These are phyloP conservation scores for Microtus ochrogaster DNA, from an alignment of 2,113 vertebrate genomes.

Conservation along the genomic window DNA sequence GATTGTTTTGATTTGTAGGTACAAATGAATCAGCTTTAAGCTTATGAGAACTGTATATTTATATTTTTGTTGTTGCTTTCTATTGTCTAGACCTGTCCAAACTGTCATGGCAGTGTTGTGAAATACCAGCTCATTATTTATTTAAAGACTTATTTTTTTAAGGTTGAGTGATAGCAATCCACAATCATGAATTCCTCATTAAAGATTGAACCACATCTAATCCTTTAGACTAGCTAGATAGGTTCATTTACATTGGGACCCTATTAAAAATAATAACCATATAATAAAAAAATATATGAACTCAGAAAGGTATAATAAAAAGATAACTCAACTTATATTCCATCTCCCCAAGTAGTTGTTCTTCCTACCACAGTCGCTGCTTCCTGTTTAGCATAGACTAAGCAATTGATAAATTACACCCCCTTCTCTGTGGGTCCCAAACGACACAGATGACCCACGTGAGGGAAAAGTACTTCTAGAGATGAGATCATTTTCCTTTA, in stretches of 20 bases:
- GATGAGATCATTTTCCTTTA: conserved; percentile 22
- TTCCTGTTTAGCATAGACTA: not conserved
- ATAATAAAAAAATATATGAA: conserved; percentile 1
- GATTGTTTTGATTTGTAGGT: not conserved
- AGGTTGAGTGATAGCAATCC: not conserved
- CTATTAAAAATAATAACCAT: conserved; percentile 36
- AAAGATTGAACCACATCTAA: conserved; percentile 18
- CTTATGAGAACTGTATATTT: not conserved
- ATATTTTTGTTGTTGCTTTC: not conserved
- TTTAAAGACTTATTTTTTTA: not conserved
- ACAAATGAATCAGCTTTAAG: not conserved
- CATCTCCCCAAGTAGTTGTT: not conserved
- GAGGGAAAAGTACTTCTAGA: conserved; percentile 27
- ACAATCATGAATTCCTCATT: not conserved
- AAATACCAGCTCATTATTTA: conserved; percentile 7
- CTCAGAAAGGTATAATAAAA: not conserved
- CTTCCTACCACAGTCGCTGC: not conserved
- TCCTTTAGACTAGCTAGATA: conserved; percentile 22
- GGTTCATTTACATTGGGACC: not conserved
- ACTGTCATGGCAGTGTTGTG: not conserved
- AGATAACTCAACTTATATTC: not conserved
- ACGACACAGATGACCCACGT: conserved; percentile 5
- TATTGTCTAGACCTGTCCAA: not conserved
- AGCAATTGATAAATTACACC: not conserved
- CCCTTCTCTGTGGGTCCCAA: not conserved